Evolutionary conservation across 2,113 vertebrate genomes (phyloP), one percentile per base, ranked within the genome.

Genomic region (Gnathonemus echidnorhynchus): DNA sequence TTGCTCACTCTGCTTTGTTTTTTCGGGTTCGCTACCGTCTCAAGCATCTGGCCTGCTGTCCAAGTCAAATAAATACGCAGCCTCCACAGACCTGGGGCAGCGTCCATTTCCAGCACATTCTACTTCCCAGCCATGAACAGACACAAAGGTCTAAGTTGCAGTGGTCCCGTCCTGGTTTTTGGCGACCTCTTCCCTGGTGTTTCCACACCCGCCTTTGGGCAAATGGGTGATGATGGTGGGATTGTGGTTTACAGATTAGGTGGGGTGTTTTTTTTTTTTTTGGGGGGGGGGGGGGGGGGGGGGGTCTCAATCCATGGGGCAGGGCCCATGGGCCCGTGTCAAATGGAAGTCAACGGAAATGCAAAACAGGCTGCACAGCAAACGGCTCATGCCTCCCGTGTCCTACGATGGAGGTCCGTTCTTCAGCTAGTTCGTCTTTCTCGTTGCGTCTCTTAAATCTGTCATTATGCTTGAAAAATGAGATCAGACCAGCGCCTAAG

Each of bases 381-480:
- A 93, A 93, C 91, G 31, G 91, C 84, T 87, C 49, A 92, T 94
- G 86, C 90, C 90, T 46, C 91, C 91, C 88, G 66, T 93, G 92
- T 90, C 62, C 89, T 89, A 88, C 88, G 87, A 91, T 91, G 84
- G 48, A 35, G 48, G 27, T 3, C 24, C 17, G n/a, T 48, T 87
- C 86, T 56, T 87, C 50, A 8, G 27, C 86, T 39, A 53, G 45
- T 6, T 50, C 31, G 2, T 48, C 42, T 53, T 56, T 91, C 48
- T 91, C 88, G 0, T 86, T 42, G 88, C 88, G 77, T 91, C 53
- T 66, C 46, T 91, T n/a, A 21, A 92, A 91, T 91, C 88, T 91
- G 89, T 90, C 53, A 13, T 66, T 2, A 74, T 62, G 56, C 27
- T 83, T 88, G 56, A 89, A 88, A 87, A 85, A 50, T 77, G n/a